Evolutionary conservation across 1,140 invertebrate genomes (phyloP), one percentile per base, ranked within the genome.

Genomic region (Copidosoma floridanum): DNA sequence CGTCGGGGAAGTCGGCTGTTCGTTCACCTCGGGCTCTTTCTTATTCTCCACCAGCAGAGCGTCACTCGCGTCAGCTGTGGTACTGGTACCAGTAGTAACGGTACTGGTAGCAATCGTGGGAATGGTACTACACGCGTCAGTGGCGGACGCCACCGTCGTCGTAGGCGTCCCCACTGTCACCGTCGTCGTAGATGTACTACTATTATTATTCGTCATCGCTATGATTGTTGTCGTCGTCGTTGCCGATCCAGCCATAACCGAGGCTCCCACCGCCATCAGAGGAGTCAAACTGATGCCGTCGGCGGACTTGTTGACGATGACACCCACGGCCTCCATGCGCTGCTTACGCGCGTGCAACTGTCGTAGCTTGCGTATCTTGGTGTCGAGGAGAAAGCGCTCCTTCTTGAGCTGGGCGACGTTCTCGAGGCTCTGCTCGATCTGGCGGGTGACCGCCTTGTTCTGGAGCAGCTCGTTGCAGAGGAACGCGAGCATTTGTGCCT

Each of bases 391-490:
- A 78, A 91, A 93, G 62, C 90, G 84, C 69, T 94, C 91, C 65
- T 90, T 89, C 60, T 87, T 85, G 46, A 90, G 82, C 68, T 90
- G 88, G 44, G 86, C 86, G 16, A 90, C 86, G 37, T 84, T 88
- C 57, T 92, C 90, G 27, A 92, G 79, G 35, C 89, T 87, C 21
- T 82, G 84, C 63, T 93, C 91, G 46, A 93, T 88, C 78, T 92
- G 90, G 12, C 86, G 82, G 65, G 92, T 83, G 63, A 97, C 89
- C 38, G 90, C 86, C 81, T 95, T 94, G 75, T 95, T 95, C 77
- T 94, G 92, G 44, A 97, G 81, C 66, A 98, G 82, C 80, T 98
- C 94, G 81, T 98, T 94, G 79, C 94, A 97, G 2, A 98, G 83
- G 77, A 92, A 95, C 3, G 90, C 91, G 27, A 97, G 77, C 72